Evolutionary conservation across 2,797 vertebrate genomes (phyloP).

Genomic region (Peromyscus attwateri): DNA sequence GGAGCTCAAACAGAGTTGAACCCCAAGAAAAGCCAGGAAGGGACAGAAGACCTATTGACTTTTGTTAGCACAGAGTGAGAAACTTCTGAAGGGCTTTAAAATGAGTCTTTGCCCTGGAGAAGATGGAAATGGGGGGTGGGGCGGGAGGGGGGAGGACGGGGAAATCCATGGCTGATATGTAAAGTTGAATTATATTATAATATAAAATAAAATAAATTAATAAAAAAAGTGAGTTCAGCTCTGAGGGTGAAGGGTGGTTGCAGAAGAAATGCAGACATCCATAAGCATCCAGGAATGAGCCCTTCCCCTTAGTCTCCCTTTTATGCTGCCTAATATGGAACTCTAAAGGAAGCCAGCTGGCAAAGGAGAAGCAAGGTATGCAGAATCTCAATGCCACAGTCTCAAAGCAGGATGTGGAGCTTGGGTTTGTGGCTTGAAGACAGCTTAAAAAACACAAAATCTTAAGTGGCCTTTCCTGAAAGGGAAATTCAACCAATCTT

Average conservation of each 20-base stretch:
- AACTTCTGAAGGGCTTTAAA: not conserved
- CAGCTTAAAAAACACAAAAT: constrained; percentile 13
- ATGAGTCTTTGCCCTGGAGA: too few species aligned
- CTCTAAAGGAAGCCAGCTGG: not conserved
- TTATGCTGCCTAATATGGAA: not conserved
- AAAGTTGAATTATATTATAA: too few species aligned
- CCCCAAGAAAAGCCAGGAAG: not conserved
- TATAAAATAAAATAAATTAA: too few species aligned
- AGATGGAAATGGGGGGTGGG: too few species aligned
- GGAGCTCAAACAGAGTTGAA: not conserved
- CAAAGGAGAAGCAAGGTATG: not conserved
- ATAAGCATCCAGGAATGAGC: not conserved
- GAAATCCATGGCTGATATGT: too few species aligned
- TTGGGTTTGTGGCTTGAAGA: not conserved
- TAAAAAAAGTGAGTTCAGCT: not conserved
- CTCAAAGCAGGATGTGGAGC: not conserved
- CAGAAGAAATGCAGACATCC: not conserved
- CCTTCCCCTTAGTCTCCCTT: not conserved
- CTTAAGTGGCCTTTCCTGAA: not conserved
- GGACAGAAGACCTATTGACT: not conserved
- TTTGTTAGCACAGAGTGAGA: not conserved
- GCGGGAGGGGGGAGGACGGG: too few species aligned
- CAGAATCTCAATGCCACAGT: not conserved
- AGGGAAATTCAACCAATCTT: not conserved
- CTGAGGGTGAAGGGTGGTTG: not conserved